Base-by-base conservation (phyloP, 2,797 vertebrate genomes). In the Phoebastria nigripes region DNA sequence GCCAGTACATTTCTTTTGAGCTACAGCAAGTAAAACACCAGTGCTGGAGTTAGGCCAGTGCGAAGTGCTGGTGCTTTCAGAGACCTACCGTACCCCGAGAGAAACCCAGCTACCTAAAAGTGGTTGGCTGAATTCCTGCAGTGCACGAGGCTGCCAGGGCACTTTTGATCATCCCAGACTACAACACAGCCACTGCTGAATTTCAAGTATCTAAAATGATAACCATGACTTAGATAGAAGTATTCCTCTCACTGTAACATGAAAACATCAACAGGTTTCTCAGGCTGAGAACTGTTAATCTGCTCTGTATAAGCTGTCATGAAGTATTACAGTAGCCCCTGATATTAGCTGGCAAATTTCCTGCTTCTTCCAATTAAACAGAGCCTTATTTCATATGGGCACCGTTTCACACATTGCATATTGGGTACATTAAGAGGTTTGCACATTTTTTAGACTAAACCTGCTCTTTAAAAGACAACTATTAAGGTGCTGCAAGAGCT, bases 301-400 rank as follows among this genome's bases (percentile, higher is more conserved):
- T 78, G 78, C 83, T 96, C 93, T n/a, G 22, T 71, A 84, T 61
- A 94, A 85, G 29, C 44, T 79, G 41, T 69, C 74, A 73, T 25
- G 56, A 96, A 95, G 61, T 76, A 93, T 52, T 93, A 87, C 12
- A 73, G 91, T 29, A 92, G 72, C 1, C 8, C 89, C 61, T 4
- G 24, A 21, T 33, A 86, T 31, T 76, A 90, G 72, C 4, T 91
- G 86, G 84, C 67, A 47, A 31, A 74, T 46, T 81, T 91, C 89
- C 96, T 91, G 59, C 73, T 84, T 78, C 61, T 52, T 83, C 56
- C 73, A 87, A 72, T 90, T 89, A 95, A 89, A 89, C 44, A 94
- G 72, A 51, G 66, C 19, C 18, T 61, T 76, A 29, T 52, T 91
- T 76, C 28, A 63, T 15, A 58, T 1, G 12, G 46, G 19, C 29